Evolutionary conservation across 2,888 invertebrate species (phyloP).

Genomic region (Stenoptilia bipunctidactyla): DNA sequence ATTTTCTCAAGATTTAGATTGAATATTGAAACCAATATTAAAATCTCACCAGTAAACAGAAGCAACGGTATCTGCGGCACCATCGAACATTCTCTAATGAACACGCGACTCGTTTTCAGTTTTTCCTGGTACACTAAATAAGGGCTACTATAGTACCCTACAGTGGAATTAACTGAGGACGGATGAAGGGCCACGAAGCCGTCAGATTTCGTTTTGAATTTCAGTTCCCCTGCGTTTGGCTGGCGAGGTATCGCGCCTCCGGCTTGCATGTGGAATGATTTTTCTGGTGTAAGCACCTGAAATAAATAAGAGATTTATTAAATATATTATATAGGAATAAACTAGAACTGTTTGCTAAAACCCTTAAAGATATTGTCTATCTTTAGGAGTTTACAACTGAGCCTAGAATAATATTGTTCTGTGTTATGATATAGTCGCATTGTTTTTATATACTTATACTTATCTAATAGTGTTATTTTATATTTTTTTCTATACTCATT

Average conservation of each 20-base stretch:
- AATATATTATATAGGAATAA: too few species aligned
- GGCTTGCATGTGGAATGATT: slow-evolving; percentile 79
- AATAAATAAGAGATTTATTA: slow-evolving; percentile 2
- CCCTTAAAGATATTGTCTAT: too few species aligned
- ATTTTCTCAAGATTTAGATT: too few species aligned
- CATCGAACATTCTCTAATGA: slow-evolving; percentile 85
- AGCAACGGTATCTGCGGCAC: slow-evolving; percentile 81
- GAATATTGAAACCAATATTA: too few species aligned
- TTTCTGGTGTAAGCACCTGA: slow-evolving; percentile 80
- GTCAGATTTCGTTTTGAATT: slow-evolving; percentile 81
- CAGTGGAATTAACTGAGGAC: slow-evolving; percentile 79
- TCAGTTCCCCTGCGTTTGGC: slow-evolving; percentile 78
- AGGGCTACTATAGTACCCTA: slow-evolving; percentile 78
- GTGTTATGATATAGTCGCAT: too few species aligned
- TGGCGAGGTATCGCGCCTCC: slow-evolving; percentile 82
- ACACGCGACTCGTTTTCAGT: slow-evolving; percentile 83
- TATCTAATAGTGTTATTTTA: too few species aligned
- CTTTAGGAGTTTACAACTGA: too few species aligned
- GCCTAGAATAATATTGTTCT: too few species aligned
- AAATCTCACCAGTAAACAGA: slow-evolving; percentile 72
- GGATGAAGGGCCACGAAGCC: slow-evolving; percentile 82
- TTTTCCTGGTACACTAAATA: slow-evolving; percentile 88
- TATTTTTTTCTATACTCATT: too few species aligned
- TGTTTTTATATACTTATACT: too few species aligned
- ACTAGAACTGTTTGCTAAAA: too few species aligned